Base-by-base conservation (phyloP, 2,888 invertebrate genomes). In the Caenorhabditis sinica region DNA sequence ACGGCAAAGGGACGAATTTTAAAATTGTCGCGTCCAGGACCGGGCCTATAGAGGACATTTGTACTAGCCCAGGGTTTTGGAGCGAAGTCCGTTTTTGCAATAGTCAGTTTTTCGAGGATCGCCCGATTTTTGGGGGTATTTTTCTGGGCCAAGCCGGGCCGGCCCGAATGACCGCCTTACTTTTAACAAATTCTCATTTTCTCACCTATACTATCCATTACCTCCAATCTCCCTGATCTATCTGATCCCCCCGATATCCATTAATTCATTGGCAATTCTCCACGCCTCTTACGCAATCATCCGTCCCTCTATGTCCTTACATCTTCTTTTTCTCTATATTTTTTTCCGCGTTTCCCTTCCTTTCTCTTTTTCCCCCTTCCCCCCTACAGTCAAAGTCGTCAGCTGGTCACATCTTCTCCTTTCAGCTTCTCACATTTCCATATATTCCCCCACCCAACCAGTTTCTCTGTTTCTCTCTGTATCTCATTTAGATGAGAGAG, bases 391-490 rank as follows among this genome's bases (percentile, higher is more conserved):
- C 58, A 11, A 9, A 75, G 28, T 65, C 65, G 63, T 76, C 76
- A 61, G 53, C 53, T 63, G 60, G 61, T 76, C 76, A 61, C 76
- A 53, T 63, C 63, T 63, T 63, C 28, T 30, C 30, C 36, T 23
- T 58, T 6, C 40, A 11, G 8, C 53, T 58, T 58, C 58, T 60
- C 56, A 56, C 53, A 51, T 68, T 68, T 68, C 53, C 53, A 33
- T 51, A 40, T 36, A 4, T 9, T 36, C 33, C 33, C 33, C 33
- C 33, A 9, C 25, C 61, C 63, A 66, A 61, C 76, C 63, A 60
- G 60, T 63, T n/a, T 76, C 76, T 76, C 68, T 65, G 8, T 45
- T 25, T 76, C 53, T 65, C 65, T 65, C 45, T 76, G 20, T 58
- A 4, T 76, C 45, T 58, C n/a, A 13, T 58, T 58, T 28, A 1